phyloP scores from a whole-genome alignment of 2,113 vertebrate genomes.

The Sitta europaea region DNA sequence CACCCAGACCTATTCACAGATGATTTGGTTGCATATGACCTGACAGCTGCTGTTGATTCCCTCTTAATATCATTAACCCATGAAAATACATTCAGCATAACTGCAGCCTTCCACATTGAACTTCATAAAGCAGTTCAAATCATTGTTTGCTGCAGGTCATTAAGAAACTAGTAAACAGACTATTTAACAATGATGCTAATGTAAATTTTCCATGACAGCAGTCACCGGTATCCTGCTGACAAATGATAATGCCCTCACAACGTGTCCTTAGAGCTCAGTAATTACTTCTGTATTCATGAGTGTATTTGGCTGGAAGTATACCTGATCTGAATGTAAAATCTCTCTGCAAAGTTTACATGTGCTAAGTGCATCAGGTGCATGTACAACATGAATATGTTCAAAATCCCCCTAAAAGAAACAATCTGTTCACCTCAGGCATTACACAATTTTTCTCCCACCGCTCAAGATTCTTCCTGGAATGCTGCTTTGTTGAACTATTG shows the following conservation, averaged over 20 bases:
- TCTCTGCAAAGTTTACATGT: neutral
- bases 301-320: conserved; percentile 31
- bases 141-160: conserved; percentile 63
- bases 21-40: neutral
- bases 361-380: neutral
- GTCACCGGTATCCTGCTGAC: conserved; percentile 39
- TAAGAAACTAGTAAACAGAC: conserved; percentile 63
- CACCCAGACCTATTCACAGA: neutral
- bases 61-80: conserved; percentile 27
- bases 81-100: conserved; percentile 3
- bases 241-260: conserved; percentile 57
- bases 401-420: conserved; percentile 19
- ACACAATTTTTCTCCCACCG: neutral
- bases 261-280: conserved; percentile 35
- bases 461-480: neutral
- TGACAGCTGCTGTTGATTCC: conserved; percentile 10
- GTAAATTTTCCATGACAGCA: conserved; percentile 67
- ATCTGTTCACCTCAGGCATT: neutral
- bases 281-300: conserved; percentile 54
- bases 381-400: neutral
- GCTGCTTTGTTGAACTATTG: neutral
- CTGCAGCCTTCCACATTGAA: neutral
- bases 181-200: conserved; percentile 60
- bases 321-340: conserved; percentile 45
- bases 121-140: conserved; percentile 45